Evolutionary conservation across 2,888 invertebrate species (phyloP).

Genomic region (Therioaphis trifolii): DNA sequence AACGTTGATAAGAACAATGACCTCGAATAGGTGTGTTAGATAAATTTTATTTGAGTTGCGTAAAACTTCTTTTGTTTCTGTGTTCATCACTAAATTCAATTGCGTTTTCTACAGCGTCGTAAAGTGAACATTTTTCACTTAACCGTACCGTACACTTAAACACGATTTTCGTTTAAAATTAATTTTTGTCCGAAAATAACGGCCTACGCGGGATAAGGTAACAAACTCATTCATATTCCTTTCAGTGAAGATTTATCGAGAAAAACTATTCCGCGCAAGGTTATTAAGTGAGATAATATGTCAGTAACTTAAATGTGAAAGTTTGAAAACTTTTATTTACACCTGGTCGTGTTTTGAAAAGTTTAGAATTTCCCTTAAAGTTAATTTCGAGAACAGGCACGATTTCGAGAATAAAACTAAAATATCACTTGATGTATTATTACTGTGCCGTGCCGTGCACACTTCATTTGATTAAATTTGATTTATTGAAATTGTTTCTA

Average conservation of each 20-base stretch:
- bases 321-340: background rate
- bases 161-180: background rate
- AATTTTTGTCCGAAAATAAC: background rate
- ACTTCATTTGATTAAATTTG: background rate
- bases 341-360: background rate
- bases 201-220: background rate
- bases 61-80: background rate
- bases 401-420: background rate
- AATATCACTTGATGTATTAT: background rate
- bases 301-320: slow-evolving; percentile 11
- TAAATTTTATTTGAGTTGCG: slow-evolving; percentile 1
- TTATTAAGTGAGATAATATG: slow-evolving; percentile 17
- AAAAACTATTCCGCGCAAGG: background rate
- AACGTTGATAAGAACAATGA: background rate
- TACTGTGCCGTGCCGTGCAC: background rate
- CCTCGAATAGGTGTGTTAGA: slow-evolving; percentile 1
- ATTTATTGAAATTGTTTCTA: slow-evolving; percentile 14
- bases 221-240: background rate
- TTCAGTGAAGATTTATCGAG: background rate
- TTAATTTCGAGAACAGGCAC: background rate
- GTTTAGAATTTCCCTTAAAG: slow-evolving; percentile 15
- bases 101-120: background rate
- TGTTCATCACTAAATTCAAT: background rate
- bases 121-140: background rate
- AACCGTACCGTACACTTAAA: background rate